Evolutionary conservation across 2,113 vertebrate genomes (phyloP).

Genomic region (Sinocyclocheilus anophthalmus): DNA sequence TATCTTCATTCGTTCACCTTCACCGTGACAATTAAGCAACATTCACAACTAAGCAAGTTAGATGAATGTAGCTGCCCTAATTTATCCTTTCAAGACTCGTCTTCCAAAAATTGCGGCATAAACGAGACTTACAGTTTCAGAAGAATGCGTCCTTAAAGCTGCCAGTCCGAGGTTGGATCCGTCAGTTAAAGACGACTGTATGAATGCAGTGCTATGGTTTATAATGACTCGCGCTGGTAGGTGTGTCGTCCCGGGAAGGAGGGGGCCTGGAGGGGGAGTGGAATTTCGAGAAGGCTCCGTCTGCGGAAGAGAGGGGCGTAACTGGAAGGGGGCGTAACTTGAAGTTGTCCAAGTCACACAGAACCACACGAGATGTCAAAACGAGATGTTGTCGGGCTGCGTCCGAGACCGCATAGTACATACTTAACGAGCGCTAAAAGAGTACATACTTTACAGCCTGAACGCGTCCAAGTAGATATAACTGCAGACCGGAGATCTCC

Average conservation of each 20-base stretch:
- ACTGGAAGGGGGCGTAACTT: too few species aligned
- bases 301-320: too few species aligned
- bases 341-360: too few species aligned
- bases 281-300: not conserved
- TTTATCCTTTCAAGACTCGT: not conserved
- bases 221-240: not conserved
- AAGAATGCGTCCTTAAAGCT: slow-evolving; percentile 5
- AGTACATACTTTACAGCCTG: too few species aligned
- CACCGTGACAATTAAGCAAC: not conserved
- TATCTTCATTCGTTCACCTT: not conserved
- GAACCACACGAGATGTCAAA: too few species aligned
- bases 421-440: too few species aligned
- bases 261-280: fast-evolving
- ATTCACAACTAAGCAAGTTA: not conserved
- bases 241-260: not conserved
- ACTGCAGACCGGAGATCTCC: too few species aligned
- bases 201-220: not conserved
- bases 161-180: not conserved
- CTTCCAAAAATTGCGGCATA: not conserved
- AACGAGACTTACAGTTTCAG: slow-evolving; percentile 16
- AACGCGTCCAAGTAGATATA: too few species aligned
- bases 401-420: too few species aligned
- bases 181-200: not conserved
- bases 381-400: too few species aligned
- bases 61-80: not conserved